Base-by-base conservation (phyloP, 2,888 invertebrate species). In the Spialia ferax region DNA sequence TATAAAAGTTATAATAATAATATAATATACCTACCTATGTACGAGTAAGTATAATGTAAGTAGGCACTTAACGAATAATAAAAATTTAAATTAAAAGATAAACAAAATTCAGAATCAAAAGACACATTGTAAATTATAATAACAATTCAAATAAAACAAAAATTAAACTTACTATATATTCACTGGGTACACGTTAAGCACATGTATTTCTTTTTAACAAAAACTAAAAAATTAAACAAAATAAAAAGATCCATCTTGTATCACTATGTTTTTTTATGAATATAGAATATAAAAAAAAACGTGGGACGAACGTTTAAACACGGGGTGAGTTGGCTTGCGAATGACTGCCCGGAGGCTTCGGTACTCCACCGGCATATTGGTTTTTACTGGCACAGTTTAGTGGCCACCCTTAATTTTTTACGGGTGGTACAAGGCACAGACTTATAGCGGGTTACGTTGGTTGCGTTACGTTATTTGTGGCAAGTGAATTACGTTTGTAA, bases 301-400 rank as follows among this genome's bases (percentile, higher is more conserved):
- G 35, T 59, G 45, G 55, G 63, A 29, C 11, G 7, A 71, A 88
- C 88, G 88, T 87, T 82, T 76, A 73, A 71, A 42, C 84, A 69
- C 86, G 74, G 76, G 79, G 77, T 80, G 74, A 73, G 77, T 76
- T 75, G 77, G 84, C 83, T 82, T 84, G 82, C 80, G 85, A 93
- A 79, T 91, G 91, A 80, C 70, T 74, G 78, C 73, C 73, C 71
- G 69, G 69, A 76, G 74, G 79, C 72, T 69, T 68, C 70, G 63
- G 63, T 70, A 70, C 72, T 73, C 69, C 80, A 80, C 82, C 83
- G 77, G 79, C 79, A 76, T 81, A 77, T 77, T 77, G 78, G 77
- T 77, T 75, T 75, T 73, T 71, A 78, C 77, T 79, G 78, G 23
- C 42, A 18, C 18, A 78, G 78, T 80, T 71, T 75, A 74, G 71